These are phyloP conservation scores for Eupithecia exiguata DNA, from an alignment of 2,888 invertebrate genomes.

Conservation along the genomic window DNA sequence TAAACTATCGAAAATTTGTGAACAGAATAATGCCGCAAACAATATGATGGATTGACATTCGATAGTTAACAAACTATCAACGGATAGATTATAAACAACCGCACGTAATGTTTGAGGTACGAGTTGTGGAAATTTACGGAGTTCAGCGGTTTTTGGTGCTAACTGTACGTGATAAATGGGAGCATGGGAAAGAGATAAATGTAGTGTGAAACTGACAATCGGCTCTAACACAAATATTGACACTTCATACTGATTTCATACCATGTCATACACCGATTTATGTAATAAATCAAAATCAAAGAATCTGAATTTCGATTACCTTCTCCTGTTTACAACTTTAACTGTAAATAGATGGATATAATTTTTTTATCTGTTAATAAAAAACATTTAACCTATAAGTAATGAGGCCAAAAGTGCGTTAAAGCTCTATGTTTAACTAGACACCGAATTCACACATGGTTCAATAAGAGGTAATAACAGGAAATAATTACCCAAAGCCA, in stretches of 20 bases:
- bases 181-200: not conserved
- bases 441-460: too few species aligned
- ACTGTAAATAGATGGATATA: too few species aligned
- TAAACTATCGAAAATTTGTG: not conserved
- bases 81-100: not conserved
- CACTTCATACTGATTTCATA: not conserved
- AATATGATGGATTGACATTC: not conserved
- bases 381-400: too few species aligned
- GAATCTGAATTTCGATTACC: not conserved
- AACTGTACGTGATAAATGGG: conserved; percentile 2
- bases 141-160: not conserved
- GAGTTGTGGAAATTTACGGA: not conserved
- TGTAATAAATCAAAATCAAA: not conserved
- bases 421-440: too few species aligned
- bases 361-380: too few species aligned
- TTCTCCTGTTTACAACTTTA: not conserved
- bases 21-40: not conserved
- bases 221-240: not conserved
- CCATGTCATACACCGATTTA: not conserved
- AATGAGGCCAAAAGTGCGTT: too few species aligned
- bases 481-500: too few species aligned
- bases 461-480: too few species aligned
- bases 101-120: not conserved
- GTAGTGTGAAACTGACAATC: conserved; percentile 2
- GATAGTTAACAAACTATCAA: not conserved